phyloP scores from a whole-genome alignment of 2,888 invertebrate genomes.

The Coremacera marginata region DNA sequence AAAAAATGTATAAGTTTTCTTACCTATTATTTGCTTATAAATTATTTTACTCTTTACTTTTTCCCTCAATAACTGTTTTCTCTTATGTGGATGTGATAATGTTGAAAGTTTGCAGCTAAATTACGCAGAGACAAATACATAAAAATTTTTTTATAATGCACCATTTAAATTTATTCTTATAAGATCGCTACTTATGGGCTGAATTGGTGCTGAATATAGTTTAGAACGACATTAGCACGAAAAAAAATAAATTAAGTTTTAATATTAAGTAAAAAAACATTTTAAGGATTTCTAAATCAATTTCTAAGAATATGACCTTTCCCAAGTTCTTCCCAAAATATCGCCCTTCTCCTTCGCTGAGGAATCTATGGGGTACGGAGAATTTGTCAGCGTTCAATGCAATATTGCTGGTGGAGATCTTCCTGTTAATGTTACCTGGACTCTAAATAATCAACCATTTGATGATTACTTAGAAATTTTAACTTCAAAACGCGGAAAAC shows the following conservation, averaged over 20 bases:
- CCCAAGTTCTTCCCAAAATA: slow-evolving; percentile 80
- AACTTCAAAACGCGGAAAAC: slow-evolving; percentile 69
- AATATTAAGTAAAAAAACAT: neutral
- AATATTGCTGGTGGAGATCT: slow-evolving; percentile 72
- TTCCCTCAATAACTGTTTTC: neutral
- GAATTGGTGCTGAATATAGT: neutral
- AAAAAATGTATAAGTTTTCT: too few relatives aligned
- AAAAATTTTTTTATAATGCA: neutral
- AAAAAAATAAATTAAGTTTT: too few relatives aligned
- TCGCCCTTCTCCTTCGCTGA: slow-evolving; percentile 82
- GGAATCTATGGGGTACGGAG: slow-evolving; percentile 78
- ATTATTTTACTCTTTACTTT: too few relatives aligned
- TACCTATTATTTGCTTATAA: too few relatives aligned
- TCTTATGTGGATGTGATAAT: neutral
- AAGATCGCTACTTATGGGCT: too few relatives aligned
- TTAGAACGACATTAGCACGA: neutral
- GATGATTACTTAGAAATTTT: slow-evolving; percentile 66
- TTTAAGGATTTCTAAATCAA: too few relatives aligned
- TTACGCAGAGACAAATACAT: neutral
- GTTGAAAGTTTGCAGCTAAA: neutral
- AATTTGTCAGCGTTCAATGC: slow-evolving; percentile 72
- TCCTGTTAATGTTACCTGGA: slow-evolving; percentile 75
- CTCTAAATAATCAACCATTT: slow-evolving; percentile 71
- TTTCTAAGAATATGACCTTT: neutral
- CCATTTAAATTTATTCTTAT: neutral